Conservation (phyloP, 2,113 vertebrate species). For the Ardeotis arabs region DNA sequence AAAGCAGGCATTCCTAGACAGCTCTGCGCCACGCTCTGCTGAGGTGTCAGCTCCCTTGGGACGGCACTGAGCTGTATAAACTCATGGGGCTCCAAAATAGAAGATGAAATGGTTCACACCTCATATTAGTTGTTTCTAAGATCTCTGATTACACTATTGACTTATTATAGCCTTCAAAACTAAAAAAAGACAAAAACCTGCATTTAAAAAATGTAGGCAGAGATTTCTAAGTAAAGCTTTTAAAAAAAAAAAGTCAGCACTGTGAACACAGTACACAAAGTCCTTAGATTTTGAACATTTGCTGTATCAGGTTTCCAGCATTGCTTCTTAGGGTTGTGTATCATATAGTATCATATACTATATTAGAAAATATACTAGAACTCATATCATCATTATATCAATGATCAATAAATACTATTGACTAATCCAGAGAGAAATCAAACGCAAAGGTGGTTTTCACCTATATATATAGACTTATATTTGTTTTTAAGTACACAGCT, state of each 20-base stretch:
- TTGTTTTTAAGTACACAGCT: not conserved
- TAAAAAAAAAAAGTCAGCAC: not conserved
- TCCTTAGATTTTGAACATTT: not conserved
- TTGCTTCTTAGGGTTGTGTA: not conserved
- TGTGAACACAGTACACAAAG: fast-evolving
- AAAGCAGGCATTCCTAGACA: not conserved
- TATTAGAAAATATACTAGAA: not conserved
- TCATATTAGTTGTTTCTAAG: not conserved
- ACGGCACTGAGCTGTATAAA: not conserved
- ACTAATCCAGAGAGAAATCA: not conserved
- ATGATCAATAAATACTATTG: not conserved
- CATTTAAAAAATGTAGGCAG: not conserved
- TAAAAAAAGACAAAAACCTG: not conserved
- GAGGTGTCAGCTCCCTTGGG: not conserved
- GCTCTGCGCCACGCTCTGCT: not conserved
- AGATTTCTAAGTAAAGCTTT: not conserved
- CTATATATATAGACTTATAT: not conserved
- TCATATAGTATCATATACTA: no score
- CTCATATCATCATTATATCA: not conserved
- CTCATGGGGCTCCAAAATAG: not conserved
- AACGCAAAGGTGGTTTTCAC: not conserved
- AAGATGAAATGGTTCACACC: not conserved
- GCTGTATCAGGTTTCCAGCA: not conserved
- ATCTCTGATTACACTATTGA: not conserved
- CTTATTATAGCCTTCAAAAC: not conserved